phyloP scores from a whole-genome alignment of 2,888 invertebrate genomes.

The Lydus trimaculatus region DNA sequence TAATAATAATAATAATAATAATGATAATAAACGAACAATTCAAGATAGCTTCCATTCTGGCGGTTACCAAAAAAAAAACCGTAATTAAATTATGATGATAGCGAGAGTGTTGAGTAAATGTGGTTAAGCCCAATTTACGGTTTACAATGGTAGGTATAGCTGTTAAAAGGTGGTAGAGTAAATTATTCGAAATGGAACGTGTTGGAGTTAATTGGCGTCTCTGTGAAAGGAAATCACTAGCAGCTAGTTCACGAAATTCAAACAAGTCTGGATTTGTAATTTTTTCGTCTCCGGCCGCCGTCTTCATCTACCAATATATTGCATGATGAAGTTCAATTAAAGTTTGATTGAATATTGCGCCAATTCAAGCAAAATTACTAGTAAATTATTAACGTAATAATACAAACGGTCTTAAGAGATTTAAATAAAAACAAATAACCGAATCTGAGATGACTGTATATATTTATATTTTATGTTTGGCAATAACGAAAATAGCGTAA shows the following conservation, averaged over 20 bases:
- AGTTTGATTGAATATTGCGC: neutral
- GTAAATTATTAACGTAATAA: neutral
- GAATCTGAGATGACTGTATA: neutral
- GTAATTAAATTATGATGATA: neutral
- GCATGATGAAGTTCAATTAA: neutral
- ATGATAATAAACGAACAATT: neutral
- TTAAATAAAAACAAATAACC: neutral
- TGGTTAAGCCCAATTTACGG: neutral
- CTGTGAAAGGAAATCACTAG: neutral
- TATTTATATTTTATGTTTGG: neutral
- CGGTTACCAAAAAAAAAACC: neutral
- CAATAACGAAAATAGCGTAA: neutral
- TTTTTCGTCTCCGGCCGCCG: neutral
- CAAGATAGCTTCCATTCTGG: neutral
- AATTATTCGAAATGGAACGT: neutral
- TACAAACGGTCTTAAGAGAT: neutral
- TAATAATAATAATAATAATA: neutral
- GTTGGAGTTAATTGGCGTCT: neutral
- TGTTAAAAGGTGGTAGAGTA: neutral
- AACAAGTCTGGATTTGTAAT: neutral
- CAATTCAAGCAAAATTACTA: neutral
- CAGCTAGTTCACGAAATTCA: neutral
- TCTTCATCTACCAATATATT: neutral
- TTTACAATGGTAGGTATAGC: neutral
- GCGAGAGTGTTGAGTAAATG: neutral